Evolutionary conservation across 37 sponge, comb jelly and placozoan genomes (phyloP).

Genomic region (Eunapius fragilis): DNA sequence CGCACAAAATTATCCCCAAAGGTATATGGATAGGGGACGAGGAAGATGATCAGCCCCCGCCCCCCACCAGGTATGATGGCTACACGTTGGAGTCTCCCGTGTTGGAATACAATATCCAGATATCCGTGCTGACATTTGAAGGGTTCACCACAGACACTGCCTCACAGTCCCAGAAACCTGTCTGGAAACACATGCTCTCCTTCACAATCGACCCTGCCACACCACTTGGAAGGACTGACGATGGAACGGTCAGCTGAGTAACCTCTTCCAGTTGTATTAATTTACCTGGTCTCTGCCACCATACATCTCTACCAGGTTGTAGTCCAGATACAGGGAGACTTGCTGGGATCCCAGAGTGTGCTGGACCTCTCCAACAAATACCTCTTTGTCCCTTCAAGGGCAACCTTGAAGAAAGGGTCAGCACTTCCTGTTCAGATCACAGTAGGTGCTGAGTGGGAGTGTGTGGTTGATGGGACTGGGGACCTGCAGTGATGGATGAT

Average conservation of each 20-base stretch:
- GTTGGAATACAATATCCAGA: slow-evolving; percentile 66
- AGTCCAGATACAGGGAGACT: slow-evolving; percentile 69
- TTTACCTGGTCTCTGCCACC: too few relatives aligned
- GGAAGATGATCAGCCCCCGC: too few relatives aligned
- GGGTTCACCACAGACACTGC: slow-evolving; percentile 13
- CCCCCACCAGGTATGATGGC: slow-evolving; percentile 88
- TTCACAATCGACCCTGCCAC: slow-evolving; percentile 48
- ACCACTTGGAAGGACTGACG: slow-evolving; percentile 53
- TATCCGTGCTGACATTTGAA: slow-evolving; percentile 48
- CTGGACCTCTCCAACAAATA: slow-evolving; percentile 62
- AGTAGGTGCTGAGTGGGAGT: background rate
- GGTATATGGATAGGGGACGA: too few relatives aligned
- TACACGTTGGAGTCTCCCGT: slow-evolving; percentile 54
- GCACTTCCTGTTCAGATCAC: slow-evolving; percentile 27
- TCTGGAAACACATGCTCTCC: slow-evolving; percentile 60
- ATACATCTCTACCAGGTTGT: slow-evolving; percentile 59
- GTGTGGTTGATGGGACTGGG: too few relatives aligned
- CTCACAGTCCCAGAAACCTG: background rate
- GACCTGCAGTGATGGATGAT: too few relatives aligned
- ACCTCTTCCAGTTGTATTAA: background rate
- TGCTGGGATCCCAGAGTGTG: slow-evolving; percentile 45
- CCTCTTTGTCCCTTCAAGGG: slow-evolving; percentile 61
- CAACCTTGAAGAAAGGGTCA: slow-evolving; percentile 20
- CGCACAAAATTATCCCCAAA: background rate
- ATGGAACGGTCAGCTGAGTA: slow-evolving; percentile 63